Percentiles rank a stretch among this genome's conserved stretches.
phyloP scores from a whole-genome alignment of 2,113 vertebrate species.

The Alethe diademata region DNA sequence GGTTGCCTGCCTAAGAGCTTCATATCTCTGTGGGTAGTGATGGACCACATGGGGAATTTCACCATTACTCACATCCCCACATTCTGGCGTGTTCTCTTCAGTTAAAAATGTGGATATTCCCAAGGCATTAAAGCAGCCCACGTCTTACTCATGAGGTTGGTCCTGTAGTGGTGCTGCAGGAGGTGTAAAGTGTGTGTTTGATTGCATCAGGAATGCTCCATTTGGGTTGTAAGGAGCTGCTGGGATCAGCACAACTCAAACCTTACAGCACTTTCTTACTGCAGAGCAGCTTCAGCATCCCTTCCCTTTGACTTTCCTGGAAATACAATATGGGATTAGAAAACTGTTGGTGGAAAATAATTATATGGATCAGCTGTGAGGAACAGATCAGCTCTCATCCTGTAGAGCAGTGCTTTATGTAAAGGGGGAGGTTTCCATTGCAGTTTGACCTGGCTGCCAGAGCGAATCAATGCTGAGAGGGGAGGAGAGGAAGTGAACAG shows the following conservation, averaged over 20 bases:
- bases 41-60: fast-evolving
- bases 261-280: neutral
- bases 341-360: neutral
- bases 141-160: neutral
- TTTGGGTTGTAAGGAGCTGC: neutral
- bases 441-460: neutral
- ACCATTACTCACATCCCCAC: neutral
- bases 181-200: neutral
- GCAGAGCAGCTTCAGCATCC: neutral
- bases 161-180: neutral
- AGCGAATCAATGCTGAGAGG: neutral
- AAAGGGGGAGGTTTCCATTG: neutral
- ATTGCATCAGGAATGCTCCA: neutral
- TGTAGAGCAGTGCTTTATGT: neutral
- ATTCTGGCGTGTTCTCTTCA: neutral
- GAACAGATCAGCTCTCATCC: neutral
- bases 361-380: neutral
- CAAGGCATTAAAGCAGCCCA: neutral
- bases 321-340: neutral
- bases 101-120: neutral
- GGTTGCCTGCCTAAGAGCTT: neutral
- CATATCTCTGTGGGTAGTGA: neutral
- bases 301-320: neutral
- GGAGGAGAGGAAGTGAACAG: neutral
- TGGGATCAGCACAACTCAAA: neutral